Evolutionary conservation across 2,888 invertebrate species (phyloP).

Genomic region (Ichneumon xanthorius): DNA sequence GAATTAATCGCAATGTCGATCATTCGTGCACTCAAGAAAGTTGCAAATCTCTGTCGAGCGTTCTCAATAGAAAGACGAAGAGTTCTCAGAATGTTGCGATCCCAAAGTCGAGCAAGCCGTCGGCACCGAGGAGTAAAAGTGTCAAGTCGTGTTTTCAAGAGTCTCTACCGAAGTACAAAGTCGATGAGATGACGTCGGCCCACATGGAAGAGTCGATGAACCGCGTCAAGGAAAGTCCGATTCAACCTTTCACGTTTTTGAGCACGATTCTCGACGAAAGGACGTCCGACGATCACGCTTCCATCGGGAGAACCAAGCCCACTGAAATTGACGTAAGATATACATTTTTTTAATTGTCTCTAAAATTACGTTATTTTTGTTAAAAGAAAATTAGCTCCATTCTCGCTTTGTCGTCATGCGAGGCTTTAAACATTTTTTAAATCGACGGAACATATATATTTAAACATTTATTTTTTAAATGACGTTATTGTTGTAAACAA

Average conservation of each 20-base stretch:
- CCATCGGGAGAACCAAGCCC: conserved; percentile 49
- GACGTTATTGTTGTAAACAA: neutral
- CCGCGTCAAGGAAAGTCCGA: conserved; percentile 66
- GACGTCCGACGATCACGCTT: conserved; percentile 35
- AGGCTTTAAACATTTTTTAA: conserved; percentile 39
- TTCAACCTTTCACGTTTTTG: conserved; percentile 72
- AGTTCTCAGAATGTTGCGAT: conserved; percentile 40
- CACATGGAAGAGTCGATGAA: conserved; percentile 67
- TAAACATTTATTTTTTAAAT: conserved; percentile 32
- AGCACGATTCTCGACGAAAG: conserved; percentile 66
- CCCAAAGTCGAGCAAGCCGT: conserved; percentile 3
- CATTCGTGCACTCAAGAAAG: conserved; percentile 5
- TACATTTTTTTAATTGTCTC: neutral
- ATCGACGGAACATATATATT: conserved; percentile 70
- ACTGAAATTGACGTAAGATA: conserved; percentile 74
- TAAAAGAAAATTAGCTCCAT: neutral
- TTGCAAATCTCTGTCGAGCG: conserved; percentile 32
- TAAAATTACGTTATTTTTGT: neutral
- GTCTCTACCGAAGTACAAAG: conserved; percentile 47
- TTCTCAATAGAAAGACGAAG: conserved; percentile 38
- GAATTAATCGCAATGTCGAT: conserved; percentile 27
- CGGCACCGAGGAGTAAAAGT: neutral
- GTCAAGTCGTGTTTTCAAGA: conserved; percentile 36
- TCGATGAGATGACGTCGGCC: conserved; percentile 63
- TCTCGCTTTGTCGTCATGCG: neutral